Base-by-base conservation (phyloP, 1,140 invertebrate species). In the Zaprionus davidi region DNA sequence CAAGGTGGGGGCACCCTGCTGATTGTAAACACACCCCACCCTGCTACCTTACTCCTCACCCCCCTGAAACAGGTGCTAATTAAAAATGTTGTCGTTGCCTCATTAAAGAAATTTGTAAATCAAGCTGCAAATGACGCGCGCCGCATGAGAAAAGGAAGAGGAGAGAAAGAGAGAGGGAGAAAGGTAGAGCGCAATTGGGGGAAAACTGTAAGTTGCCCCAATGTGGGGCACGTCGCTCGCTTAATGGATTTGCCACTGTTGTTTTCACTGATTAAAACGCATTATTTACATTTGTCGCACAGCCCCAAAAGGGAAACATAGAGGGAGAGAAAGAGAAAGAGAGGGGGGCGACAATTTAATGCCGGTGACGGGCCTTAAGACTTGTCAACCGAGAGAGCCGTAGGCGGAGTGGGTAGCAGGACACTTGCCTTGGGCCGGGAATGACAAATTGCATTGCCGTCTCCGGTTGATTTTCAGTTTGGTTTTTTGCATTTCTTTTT, bases 81-180 rank as follows among this genome's bases (percentile, higher is more conserved):
- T 90, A 90, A 90, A 90, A 90, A 85, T 85, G 81, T 85, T 90
- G 85, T 90, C 66, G 85, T 77, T 76, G 81, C 69, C 81, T 76
- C 85, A 82, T 90, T 90, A 85, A 85, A 71, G 76, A 82, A 90
- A 88, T 88, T 88, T 88, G 81, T 88, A 78, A 83, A 90, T 88
- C 78, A 88, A 79, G 75, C 71, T 83, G 59, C 73, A 75, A 76
- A 81, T 64, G 78, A 71, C 62, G 69, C 65, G 41, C 73, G 31
- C 83, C 75, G 77, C 80, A 59, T 57, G 82, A 41, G 20, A 56
- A 53, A 71, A 78, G 64, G 7, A 11, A 9, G 46, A 44, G 34
- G 28, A 46, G 13, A 41, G 24, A 9, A 3, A 36, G 12, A n/a
- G 7, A 46, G 68, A 31, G 56, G n/a, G n/a, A 13, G 31, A 3